phyloP scores from a whole-genome alignment of 2,888 invertebrate species.

The Fragum sueziense region DNA sequence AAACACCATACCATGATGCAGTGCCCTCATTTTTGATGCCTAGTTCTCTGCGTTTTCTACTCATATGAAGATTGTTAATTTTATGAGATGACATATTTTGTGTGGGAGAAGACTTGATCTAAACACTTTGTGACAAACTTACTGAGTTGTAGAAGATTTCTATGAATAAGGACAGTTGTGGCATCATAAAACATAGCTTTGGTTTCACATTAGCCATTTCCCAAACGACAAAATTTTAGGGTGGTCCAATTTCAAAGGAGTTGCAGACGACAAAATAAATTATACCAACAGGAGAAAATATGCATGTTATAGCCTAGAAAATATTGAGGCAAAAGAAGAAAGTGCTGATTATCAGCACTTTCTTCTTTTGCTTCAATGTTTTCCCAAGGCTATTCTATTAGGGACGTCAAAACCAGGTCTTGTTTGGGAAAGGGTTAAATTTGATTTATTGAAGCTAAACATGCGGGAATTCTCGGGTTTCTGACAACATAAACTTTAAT shows the following conservation, averaged over 20 bases:
- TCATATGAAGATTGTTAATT: neutral
- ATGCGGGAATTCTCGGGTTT: neutral
- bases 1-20: no score
- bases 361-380: no score
- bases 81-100: conserved; percentile 5
- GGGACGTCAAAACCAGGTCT: no score
- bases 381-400: no score
- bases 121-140: conserved; percentile 12
- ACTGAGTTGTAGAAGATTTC: neutral
- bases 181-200: conserved; percentile 7
- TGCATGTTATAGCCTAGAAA: no score
- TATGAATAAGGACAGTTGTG: conserved; percentile 4
- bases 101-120: conserved; percentile 14
- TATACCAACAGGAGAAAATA: no score
- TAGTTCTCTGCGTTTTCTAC: neutral
- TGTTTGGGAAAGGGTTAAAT: no score
- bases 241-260: no score
- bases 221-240: no score
- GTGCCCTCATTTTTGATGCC: neutral
- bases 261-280: no score
- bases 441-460: neutral
- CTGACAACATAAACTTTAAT: neutral
- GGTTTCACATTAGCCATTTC: neutral
- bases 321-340: no score
- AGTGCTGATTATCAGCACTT: no score